These are phyloP conservation scores for honey bee (Apis mellifera) DNA, from an alignment of 1,140 invertebrate genomes.

Conservation along the genomic window DNA sequence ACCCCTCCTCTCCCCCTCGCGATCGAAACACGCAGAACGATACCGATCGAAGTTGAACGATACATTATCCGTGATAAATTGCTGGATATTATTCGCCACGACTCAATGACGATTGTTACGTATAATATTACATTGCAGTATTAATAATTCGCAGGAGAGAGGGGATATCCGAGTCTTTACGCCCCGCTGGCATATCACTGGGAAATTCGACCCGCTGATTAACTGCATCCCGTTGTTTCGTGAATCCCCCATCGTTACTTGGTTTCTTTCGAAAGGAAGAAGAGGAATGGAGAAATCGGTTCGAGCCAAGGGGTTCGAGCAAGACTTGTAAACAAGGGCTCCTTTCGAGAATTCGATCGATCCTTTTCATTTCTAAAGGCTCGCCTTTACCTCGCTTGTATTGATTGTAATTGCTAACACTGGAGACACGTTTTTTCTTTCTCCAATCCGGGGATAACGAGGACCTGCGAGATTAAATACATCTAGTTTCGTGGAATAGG, in stretches of 20 bases:
- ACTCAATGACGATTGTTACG: slow-evolving; percentile 5
- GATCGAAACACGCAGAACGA: not conserved
- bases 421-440: slow-evolving; percentile 1
- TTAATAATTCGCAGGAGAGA: slow-evolving; percentile 12
- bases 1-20: not conserved
- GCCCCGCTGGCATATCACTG: not conserved
- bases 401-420: slow-evolving; percentile 16
- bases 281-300: no score
- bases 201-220: slow-evolving; percentile 1
- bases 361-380: slow-evolving; percentile 20
- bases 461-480: slow-evolving; percentile 1
- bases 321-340: slow-evolving; percentile 43
- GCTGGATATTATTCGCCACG: not conserved
- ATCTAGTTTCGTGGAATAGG: not conserved
- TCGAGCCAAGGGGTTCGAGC: no score
- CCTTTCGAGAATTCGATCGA: slow-evolving; percentile 39
- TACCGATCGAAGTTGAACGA: not conserved
- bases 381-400: not conserved
- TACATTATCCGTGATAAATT: slow-evolving; percentile 22
- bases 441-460: not conserved
- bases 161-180: not conserved
- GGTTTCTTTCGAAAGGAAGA: not conserved
- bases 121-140: slow-evolving; percentile 7
- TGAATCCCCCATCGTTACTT: not conserved
- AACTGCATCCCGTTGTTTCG: slow-evolving; percentile 7